These are phyloP conservation scores for Gymnorhina tibicen DNA, from an alignment of 2,113 vertebrate species.

Conservation along the genomic window DNA sequence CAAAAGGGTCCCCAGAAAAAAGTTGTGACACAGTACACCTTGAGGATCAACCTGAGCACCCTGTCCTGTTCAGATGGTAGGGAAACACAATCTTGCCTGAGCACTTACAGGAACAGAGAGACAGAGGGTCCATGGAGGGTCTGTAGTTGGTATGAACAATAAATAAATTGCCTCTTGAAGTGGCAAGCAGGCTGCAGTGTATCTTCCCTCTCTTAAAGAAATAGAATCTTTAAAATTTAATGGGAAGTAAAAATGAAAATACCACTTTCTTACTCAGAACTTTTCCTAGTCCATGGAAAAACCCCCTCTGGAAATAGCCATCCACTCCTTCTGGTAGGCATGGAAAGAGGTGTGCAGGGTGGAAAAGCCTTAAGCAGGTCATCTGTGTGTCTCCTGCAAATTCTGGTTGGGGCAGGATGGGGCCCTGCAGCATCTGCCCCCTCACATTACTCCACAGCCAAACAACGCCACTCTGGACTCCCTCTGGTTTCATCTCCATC, in stretches of 20 bases:
- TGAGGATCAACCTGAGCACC: background rate
- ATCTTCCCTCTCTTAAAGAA: background rate
- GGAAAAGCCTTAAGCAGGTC: background rate
- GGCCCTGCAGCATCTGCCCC: background rate
- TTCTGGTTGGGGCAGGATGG: background rate
- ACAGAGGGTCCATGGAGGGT: background rate
- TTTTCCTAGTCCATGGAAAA: background rate
- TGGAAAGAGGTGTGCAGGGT: background rate
- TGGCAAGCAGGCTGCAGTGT: background rate
- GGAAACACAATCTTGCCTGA: background rate
- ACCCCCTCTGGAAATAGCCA: background rate
- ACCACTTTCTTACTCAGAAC: background rate
- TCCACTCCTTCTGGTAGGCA: background rate
- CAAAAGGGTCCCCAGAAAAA: background rate
- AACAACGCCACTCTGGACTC: rapidly evolving
- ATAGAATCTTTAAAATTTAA: background rate
- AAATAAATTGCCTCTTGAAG: background rate
- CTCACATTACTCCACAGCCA: background rate
- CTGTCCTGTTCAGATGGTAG: rapidly evolving
- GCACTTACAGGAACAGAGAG: background rate
- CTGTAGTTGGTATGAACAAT: background rate
- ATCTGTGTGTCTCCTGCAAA: background rate
- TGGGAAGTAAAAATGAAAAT: background rate
- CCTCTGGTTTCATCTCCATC: rapidly evolving
- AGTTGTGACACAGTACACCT: background rate